phyloP scores from a whole-genome alignment of 2,797 vertebrate genomes.

The Hoplostethus atlanticus region DNA sequence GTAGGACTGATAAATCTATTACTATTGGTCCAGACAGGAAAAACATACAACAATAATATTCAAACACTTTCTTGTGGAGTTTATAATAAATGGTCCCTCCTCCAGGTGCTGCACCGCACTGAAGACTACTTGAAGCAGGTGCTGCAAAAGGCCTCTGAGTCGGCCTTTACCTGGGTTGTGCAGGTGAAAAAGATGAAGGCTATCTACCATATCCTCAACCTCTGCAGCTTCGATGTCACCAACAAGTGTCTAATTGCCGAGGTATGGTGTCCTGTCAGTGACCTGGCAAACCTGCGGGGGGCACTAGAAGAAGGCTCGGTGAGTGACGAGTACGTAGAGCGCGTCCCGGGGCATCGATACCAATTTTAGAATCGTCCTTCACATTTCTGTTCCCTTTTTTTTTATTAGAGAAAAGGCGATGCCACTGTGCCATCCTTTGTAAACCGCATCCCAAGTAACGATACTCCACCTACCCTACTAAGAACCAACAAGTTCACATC shows the following conservation, averaged over 20 bases:
- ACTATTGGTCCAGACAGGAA: conserved; percentile 70
- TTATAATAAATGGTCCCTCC: conserved; percentile 13
- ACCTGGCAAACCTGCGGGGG: conserved; percentile 88
- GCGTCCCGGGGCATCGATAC: background rate
- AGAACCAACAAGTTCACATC: conserved; percentile 97
- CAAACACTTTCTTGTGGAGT: background rate
- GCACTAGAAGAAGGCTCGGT: conserved; percentile 96
- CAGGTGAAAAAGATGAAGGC: conserved; percentile 99
- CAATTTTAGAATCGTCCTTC: background rate
- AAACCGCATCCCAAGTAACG: conserved; percentile 93
- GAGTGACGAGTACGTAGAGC: conserved; percentile 69
- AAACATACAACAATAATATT: background rate
- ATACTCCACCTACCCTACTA: conserved; percentile 93
- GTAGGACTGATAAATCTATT: conserved; percentile 76
- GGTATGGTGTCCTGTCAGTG: conserved; percentile 95
- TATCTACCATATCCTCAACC: conserved; percentile 96
- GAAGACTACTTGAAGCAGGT: conserved; percentile 97
- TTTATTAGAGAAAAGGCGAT: conserved; percentile 90
- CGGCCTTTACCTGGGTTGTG: conserved; percentile 89
- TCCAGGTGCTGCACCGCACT: conserved; percentile 94
- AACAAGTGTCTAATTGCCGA: conserved; percentile 98
- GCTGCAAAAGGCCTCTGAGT: conserved; percentile 93
- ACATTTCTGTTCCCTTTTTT: conserved; percentile 1
- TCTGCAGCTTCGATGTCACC: conserved; percentile 98
- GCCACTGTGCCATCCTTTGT: conserved; percentile 94